Evolutionary conservation across 2,797 vertebrate genomes (phyloP).

Genomic region (Malacoctenus gilli): DNA sequence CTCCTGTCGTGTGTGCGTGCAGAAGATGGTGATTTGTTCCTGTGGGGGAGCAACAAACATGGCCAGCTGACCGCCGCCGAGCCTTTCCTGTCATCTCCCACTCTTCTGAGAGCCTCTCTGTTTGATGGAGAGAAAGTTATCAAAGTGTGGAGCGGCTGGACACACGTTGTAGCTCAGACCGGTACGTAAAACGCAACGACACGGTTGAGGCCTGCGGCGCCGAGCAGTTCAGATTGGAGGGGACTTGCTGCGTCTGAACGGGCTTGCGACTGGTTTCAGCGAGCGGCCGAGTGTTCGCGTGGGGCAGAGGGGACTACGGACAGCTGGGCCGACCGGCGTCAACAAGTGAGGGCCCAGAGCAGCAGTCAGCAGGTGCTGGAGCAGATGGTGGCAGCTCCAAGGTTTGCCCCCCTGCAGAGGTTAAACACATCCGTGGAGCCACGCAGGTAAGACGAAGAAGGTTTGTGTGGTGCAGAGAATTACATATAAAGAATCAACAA

Average conservation of each 20-base stretch:
- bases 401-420: conserved; percentile 67
- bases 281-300: conserved; percentile 87
- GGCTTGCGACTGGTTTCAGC: conserved; percentile 74
- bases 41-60: conserved; percentile 94
- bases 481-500: too few species aligned
- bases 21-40: conserved; percentile 86
- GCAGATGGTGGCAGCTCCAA: conserved; percentile 27
- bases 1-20: conserved; percentile 18
- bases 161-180: conserved; percentile 88
- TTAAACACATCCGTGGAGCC: conserved; percentile 83
- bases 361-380: conserved; percentile 29
- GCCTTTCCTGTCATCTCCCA: conserved; percentile 81
- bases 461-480: too few species aligned
- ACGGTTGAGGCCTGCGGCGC: background rate
- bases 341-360: conserved; percentile 33
- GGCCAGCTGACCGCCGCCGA: conserved; percentile 83
- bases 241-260: conserved; percentile 9
- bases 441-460: conserved; percentile 85
- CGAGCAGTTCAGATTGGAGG: background rate
- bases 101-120: conserved; percentile 73
- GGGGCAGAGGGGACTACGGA: conserved; percentile 92
- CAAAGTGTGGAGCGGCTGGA: conserved; percentile 91
- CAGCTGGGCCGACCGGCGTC: conserved; percentile 84
- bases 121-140: conserved; percentile 83
- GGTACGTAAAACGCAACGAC: conserved; percentile 73